Conservation (phyloP, 2,113 vertebrate genomes). For the Bostrychus sinensis region DNA sequence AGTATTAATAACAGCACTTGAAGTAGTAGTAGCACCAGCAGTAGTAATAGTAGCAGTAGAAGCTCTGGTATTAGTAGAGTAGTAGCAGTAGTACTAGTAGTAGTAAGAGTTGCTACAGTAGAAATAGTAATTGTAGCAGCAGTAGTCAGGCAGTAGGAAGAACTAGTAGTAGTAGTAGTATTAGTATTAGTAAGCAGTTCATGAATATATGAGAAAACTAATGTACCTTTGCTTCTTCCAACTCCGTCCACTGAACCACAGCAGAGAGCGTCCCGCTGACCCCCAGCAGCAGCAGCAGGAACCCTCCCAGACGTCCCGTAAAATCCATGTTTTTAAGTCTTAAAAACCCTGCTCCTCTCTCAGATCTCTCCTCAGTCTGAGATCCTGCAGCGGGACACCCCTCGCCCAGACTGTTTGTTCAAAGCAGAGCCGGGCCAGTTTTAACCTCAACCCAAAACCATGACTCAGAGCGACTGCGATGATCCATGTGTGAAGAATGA, state of each 20-base stretch:
- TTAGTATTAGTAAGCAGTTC: too few relatives aligned
- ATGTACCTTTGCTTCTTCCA: slow-evolving; percentile 75
- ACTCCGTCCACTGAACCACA: slow-evolving; percentile 65
- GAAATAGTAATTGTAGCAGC: too few relatives aligned
- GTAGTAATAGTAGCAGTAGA: too few relatives aligned
- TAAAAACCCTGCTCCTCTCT: slow-evolving; percentile 4
- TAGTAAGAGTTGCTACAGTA: too few relatives aligned
- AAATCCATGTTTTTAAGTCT: slow-evolving; percentile 52
- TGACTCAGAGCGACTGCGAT: slow-evolving; percentile 71
- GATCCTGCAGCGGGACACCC: slow-evolving; percentile 24
- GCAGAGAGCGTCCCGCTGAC: slow-evolving; percentile 45
- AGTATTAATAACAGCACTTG: too few relatives aligned
- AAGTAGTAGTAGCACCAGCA: too few relatives aligned
- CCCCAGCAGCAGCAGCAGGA: slow-evolving; percentile 48
- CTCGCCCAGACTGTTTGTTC: slow-evolving; percentile 48
- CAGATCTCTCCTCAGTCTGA: slow-evolving; percentile 3
- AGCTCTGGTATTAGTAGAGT: too few relatives aligned
- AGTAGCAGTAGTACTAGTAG: too few relatives aligned
- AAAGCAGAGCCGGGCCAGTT: slow-evolving; percentile 41
- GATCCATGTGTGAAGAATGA: slow-evolving; percentile 75
- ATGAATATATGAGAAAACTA: too few relatives aligned
- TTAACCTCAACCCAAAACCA: slow-evolving; percentile 50
- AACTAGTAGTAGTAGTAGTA: too few relatives aligned
- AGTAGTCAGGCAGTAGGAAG: too few relatives aligned
- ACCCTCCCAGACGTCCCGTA: slow-evolving; percentile 36